Evolutionary conservation across 2,113 vertebrate species (phyloP).

Genomic region (Chunga burmeisteri): DNA sequence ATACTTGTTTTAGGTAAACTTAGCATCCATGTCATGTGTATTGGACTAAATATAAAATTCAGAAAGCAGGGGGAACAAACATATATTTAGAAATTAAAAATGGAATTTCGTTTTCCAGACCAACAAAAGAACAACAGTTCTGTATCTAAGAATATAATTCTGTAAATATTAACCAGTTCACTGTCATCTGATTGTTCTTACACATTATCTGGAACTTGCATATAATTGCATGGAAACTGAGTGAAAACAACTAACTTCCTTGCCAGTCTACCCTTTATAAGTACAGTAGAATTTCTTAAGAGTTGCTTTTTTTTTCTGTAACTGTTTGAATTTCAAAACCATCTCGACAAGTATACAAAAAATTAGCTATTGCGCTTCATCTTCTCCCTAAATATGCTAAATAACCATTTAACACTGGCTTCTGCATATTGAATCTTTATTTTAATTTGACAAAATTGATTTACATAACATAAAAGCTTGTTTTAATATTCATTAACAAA

Average conservation of each 20-base stretch:
- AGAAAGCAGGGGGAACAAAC: background rate
- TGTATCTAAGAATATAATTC: background rate
- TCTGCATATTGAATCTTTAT: background rate
- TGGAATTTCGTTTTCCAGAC: constrained; percentile 45
- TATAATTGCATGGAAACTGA: background rate
- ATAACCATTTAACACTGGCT: background rate
- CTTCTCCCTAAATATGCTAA: background rate
- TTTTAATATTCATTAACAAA: background rate
- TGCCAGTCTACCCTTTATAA: background rate
- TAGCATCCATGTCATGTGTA: constrained; percentile 25
- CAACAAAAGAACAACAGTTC: background rate
- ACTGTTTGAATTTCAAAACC: background rate
- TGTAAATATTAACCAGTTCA: constrained; percentile 24
- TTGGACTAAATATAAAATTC: constrained; percentile 48
- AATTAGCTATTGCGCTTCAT: background rate
- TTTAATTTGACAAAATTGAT: background rate
- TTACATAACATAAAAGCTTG: background rate
- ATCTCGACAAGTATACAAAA: background rate
- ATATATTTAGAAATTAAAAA: constrained; percentile 45
- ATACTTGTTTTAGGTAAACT: constrained; percentile 52
- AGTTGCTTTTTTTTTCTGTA: background rate
- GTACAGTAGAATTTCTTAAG: background rate
- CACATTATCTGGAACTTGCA: background rate
- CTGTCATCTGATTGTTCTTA: background rate
- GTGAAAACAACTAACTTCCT: background rate